phyloP scores from a whole-genome alignment of 2,797 vertebrate genomes.

The Chiroxiphia lanceolata region DNA sequence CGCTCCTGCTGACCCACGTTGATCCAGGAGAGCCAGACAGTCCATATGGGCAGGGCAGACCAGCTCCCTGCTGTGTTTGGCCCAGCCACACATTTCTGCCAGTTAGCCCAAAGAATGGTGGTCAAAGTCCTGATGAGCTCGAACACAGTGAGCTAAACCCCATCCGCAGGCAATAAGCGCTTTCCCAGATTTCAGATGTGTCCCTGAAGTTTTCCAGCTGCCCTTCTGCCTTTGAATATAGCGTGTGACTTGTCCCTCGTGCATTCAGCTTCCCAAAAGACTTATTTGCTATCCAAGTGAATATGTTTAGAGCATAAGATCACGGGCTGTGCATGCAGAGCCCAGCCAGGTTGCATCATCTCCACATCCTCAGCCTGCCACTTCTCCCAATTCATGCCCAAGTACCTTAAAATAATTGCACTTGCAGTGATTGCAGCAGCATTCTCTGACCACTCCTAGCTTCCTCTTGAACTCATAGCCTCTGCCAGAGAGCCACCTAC shows the following conservation, averaged over 20 bases:
- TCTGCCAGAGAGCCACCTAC: background rate
- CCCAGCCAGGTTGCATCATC: background rate
- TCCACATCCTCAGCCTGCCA: background rate
- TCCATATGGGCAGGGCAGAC: background rate
- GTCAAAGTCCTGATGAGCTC: background rate
- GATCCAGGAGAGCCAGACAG: background rate
- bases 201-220: background rate
- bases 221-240: background rate
- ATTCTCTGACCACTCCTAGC: background rate
- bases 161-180: background rate
- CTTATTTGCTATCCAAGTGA: background rate
- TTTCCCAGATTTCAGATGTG: background rate
- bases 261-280: background rate
- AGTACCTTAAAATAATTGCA: slow-evolving; percentile 21
- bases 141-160: rapidly evolving
- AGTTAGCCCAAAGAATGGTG: background rate
- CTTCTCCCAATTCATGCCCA: background rate
- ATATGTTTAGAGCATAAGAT: background rate
- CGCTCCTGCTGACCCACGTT: background rate
- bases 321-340: background rate
- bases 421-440: background rate
- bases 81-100: background rate
- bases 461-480: background rate
- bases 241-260: background rate
- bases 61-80: background rate